phyloP scores from a whole-genome alignment of 1,140 invertebrate species.

The Chionoecetes opilio region DNA sequence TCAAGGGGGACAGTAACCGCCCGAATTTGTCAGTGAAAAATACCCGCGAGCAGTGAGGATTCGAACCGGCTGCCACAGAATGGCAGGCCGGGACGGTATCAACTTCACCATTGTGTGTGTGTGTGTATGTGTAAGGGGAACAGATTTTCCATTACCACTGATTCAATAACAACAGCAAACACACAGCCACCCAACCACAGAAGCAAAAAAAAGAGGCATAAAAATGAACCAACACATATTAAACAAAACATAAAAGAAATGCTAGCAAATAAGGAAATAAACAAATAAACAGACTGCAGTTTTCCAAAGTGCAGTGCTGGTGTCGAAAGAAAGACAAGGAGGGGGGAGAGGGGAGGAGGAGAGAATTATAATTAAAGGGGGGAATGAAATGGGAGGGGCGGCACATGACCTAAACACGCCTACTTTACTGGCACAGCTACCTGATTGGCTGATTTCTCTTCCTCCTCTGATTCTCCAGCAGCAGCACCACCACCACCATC shows the following conservation, averaged over 20 bases:
- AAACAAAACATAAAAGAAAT: neutral
- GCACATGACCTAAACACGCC: neutral
- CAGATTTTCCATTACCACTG: no score
- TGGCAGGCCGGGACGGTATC: no score
- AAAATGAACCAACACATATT: neutral
- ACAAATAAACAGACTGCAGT: neutral
- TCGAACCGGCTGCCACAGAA: no score
- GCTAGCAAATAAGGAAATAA: neutral
- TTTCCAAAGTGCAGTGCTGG: neutral
- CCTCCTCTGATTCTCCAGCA: no score
- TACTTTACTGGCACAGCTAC: neutral
- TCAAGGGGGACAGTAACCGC: no score
- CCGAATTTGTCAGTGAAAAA: no score
- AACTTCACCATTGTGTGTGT: no score
- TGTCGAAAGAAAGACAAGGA: no score
- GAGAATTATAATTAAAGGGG: no score
- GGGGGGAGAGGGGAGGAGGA: neutral
- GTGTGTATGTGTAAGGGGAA: no score
- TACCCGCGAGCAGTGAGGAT: no score
- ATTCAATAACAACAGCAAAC: no score
- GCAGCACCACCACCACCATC: neutral
- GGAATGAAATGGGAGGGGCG: neutral
- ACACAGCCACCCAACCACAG: neutral
- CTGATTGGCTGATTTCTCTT: neutral
- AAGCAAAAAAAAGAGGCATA: neutral